Evolutionary conservation across 2,797 vertebrate genomes (phyloP), one percentile per base, ranked within the genome.

Genomic region (Aeoliscus strigatus): DNA sequence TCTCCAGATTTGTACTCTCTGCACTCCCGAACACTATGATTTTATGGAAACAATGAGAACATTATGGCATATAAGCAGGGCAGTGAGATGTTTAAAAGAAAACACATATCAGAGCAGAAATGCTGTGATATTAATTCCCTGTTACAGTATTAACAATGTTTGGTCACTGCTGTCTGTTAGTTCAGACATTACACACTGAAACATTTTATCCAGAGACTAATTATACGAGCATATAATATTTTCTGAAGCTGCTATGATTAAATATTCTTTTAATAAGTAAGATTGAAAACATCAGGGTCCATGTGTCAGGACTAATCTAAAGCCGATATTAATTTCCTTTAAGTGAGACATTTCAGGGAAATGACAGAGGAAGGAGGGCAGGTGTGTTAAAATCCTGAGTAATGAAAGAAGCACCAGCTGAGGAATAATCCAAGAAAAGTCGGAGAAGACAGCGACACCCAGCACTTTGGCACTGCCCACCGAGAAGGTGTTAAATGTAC

Each of bases 401-500:
- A 74, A 72, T 59, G 35, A 68, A 60, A 64, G 38, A 13, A 18
- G 2, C 29, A 54, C 29, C 67, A 72, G 62, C 50, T 32, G 55
- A 68, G 60, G 39, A 24, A 44, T 35, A 57, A 61, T 70, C 25
- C 67, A 78, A 73, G 54, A 35, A 27, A 54, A 40, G 44, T 31
- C 27, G 44, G 49, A 37, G 45, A 62, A 35, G 46, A 60, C 58
- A 69, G 58, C 39, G 34, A 49, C 31, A 34, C n/a, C 18, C 43
- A 39, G 64, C 55, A 70, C 60, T 27, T 36, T 51, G 63, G 42
- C 50, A 12, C 44, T 47, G 54, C 15, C 29, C 66, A 70, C 73
- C 63, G 51, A 70, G 59, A 60, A 62, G 48, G 66, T 74, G 73
- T 73, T 73, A 78, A 74, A 78, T 64, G 75, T 59, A 54, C 51